These are phyloP conservation scores for Noctua pronuba DNA, from an alignment of 2,888 invertebrate genomes.

Conservation along the genomic window DNA sequence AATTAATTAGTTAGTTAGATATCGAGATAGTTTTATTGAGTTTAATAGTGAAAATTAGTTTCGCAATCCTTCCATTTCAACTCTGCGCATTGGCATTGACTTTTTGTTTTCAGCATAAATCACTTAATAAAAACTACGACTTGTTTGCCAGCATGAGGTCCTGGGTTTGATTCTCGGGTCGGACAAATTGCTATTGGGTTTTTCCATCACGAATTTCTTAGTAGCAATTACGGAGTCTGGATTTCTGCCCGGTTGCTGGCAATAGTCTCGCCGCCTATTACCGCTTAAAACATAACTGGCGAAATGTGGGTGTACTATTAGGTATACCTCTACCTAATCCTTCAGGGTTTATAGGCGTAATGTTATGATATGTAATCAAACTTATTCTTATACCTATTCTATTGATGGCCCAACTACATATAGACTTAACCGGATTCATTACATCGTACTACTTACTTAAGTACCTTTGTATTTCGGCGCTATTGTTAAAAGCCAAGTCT, in stretches of 20 bases:
- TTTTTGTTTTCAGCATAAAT: not conserved
- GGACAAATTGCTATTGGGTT: no score
- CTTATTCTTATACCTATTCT: not conserved
- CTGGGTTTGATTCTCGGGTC: no score
- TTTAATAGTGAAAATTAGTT: not conserved
- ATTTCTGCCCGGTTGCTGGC: no score
- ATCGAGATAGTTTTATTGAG: constrained; percentile 1
- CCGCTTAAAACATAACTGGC: no score
- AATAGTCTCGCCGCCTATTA: no score
- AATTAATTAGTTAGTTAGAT: no score
- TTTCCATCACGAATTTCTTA: no score
- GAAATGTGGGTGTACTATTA: no score
- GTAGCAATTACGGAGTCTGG: no score
- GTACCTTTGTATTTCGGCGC: constrained; percentile 39
- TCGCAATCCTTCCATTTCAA: not conserved
- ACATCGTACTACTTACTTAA: constrained; percentile 22
- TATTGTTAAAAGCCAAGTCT: constrained; percentile 25
- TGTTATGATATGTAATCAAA: not conserved
- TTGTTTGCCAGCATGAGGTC: no score
- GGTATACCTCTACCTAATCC: no score
- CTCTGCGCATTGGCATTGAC: not conserved
- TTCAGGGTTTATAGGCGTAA: no score
- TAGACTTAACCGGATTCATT: constrained; percentile 31
- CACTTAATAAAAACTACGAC: not conserved
- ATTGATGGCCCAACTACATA: not conserved